These are phyloP conservation scores for Esperia sulphurella DNA, from an alignment of 2,888 invertebrate species.

Conservation along the genomic window DNA sequence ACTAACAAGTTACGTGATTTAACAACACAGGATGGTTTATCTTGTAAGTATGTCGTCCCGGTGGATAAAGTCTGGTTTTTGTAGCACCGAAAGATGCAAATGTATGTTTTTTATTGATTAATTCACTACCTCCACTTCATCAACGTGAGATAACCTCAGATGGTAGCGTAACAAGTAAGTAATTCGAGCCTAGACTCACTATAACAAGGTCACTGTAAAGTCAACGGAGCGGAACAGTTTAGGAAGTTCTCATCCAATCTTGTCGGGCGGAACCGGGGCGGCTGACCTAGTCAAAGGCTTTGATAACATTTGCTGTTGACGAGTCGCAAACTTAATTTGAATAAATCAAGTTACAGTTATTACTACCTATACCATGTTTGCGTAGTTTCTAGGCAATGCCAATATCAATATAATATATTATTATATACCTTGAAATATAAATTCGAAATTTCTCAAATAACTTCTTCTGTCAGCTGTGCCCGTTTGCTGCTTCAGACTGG, in stretches of 20 bases:
- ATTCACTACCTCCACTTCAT: background rate
- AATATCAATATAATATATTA: too few relatives aligned
- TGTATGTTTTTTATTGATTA: too few relatives aligned
- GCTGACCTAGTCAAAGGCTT: conserved; percentile 53
- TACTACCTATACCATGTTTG: conserved; percentile 30
- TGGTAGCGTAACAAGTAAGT: conserved; percentile 24
- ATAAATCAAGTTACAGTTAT: conserved; percentile 60
- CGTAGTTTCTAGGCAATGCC: background rate
- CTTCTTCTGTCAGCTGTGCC: too few relatives aligned
- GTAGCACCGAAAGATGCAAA: too few relatives aligned
- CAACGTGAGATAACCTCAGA: background rate
- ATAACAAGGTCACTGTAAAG: conserved; percentile 51
- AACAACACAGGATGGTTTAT: too few relatives aligned
- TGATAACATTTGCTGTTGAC: conserved; percentile 55
- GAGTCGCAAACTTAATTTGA: conserved; percentile 57
- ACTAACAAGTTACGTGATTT: too few relatives aligned
- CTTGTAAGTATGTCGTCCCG: too few relatives aligned
- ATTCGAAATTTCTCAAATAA: too few relatives aligned
- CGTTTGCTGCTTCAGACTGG: too few relatives aligned
- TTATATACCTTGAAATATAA: too few relatives aligned
- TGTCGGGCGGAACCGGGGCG: conserved; percentile 32
- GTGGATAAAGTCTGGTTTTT: too few relatives aligned
- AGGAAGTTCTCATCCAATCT: conserved; percentile 56
- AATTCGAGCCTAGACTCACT: conserved; percentile 23
- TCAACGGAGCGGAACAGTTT: conserved; percentile 56